These are phyloP conservation scores for Numenius phaeopus DNA, from an alignment of 2,797 vertebrate species.

Conservation along the genomic window DNA sequence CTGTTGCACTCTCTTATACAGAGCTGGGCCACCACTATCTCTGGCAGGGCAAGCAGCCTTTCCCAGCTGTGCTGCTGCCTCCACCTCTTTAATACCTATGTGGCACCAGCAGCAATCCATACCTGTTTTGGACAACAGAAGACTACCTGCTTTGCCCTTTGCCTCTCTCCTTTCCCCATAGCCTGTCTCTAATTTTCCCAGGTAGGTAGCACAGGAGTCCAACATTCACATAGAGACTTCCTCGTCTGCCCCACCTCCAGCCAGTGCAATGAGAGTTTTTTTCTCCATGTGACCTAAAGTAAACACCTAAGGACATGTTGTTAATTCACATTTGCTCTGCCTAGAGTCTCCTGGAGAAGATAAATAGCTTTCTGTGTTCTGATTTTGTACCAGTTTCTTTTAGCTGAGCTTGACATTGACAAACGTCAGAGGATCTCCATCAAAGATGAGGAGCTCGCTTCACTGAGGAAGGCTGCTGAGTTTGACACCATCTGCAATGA, in stretches of 20 bases:
- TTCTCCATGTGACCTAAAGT: neutral
- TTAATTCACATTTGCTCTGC: neutral
- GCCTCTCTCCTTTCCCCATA: neutral
- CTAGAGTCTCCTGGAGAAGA: neutral
- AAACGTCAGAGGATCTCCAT: slow-evolving; percentile 80
- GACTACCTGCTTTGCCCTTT: neutral
- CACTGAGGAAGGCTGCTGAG: slow-evolving; percentile 83
- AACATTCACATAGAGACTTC: neutral
- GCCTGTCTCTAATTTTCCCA: neutral
- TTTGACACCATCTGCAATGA: slow-evolving; percentile 89
- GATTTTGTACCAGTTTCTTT: slow-evolving; percentile 84
- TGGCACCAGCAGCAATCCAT: neutral
- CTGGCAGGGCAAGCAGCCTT: neutral
- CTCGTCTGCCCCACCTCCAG: neutral
- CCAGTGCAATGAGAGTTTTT: neutral
- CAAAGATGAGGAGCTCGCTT: slow-evolving; percentile 90
- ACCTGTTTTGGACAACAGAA: neutral
- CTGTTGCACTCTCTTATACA: neutral
- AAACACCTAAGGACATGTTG: neutral
- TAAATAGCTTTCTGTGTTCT: slow-evolving; percentile 37
- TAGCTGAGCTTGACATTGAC: slow-evolving; percentile 86
- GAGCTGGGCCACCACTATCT: neutral
- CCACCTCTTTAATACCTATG: neutral
- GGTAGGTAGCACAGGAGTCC: neutral
- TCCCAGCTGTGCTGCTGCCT: neutral